Evolutionary conservation across 2,113 vertebrate genomes (phyloP), one percentile per base, ranked within the genome.

Genomic region (Eolophus roseicapilla): DNA sequence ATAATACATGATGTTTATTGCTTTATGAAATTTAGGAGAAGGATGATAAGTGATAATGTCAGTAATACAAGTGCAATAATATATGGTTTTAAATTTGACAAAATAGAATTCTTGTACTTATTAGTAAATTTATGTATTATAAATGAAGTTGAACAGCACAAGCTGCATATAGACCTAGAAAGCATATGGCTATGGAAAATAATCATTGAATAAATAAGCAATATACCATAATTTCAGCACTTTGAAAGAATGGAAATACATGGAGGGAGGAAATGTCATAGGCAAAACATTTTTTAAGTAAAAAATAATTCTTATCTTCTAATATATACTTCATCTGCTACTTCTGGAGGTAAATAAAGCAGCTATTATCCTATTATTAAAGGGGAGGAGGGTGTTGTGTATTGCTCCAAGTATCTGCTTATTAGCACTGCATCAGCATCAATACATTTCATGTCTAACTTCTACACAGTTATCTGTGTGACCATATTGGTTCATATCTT

Each of bases 1-100:
- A 73, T 95, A 94, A 96, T 93, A 76, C 46, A 60, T 62, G 67
- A 73, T 86, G 64, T 96, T 97, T 97, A 97, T 97, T 91, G 80
- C 90, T 96, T 94, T 86, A 29, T 92, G 88, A 97, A 96, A 96
- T 94, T 79, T 89, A 71, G 70, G 95, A 73, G 85, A 49, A 80
- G 46, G 67, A 70, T 95, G 52, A 88, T 96, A 25, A 88, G 46
- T 79, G 67, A 92, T 95, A 90, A 85, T 92, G 71, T 96, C 76
- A 91, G 88, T 80, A 81, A 86, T 71, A 43, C 39, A 62, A 90
- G 52, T 20, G 35, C 81, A 73, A 90, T 96, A 81, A 95, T 94
- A 91, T 86, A 87, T 15, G 17, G 24, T 39, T 91, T 64, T 78
- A 53, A 82, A 71, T 94, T 96, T 95, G 95, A 88, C 33, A 93